Base-by-base conservation (phyloP, 2,888 invertebrate species). In the Lithophane leautieri region DNA sequence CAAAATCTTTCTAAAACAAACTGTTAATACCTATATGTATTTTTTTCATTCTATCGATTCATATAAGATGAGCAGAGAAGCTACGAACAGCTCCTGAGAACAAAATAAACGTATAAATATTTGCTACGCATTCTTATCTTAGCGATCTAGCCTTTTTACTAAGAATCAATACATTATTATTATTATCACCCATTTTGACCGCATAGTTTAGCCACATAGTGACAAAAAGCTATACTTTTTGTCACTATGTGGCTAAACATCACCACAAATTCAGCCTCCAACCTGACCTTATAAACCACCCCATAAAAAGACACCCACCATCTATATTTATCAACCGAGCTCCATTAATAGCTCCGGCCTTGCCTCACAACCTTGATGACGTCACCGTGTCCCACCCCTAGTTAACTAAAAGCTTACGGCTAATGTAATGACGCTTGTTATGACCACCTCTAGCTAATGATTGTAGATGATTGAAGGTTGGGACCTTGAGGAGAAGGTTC, bases 351-450 rank as follows among this genome's bases (percentile, higher is more conserved):
- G 81, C 58, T 11, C 12, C 47, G 76, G 70, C 88, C 88, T 80
- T 87, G 84, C 62, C 28, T 66, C n/a, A 50, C 66, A 76, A 78
- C 83, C 87, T 82, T 73, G 70, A 28, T 89, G 89, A 84, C 88
- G 88, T 89, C 88, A 88, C 72, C 60, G 28, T 62, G 73, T 76
- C 69, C 71, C 81, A 74, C 86, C 86, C 88, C 78, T 88, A 81
- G 84, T 87, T 87, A 87, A 83, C 85, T 88, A 86, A 88, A 88
- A 88, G 88, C 89, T 76, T 75, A 73, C 72, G 19, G 22, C 81
- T 87, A 83, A 85, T 83, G 83, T 79, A 83, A 86, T 70, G 73
- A 71, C 71, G 67, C 80, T 75, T 75, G 78, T 80, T 86, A 86
- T 74, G 76, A 73, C 67, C 78, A 74, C 73, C 83, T 73, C 67